Evolutionary conservation across 2,888 invertebrate genomes (phyloP), one percentile per base, ranked within the genome.

Genomic region (Cryptocephalus moraei): DNA sequence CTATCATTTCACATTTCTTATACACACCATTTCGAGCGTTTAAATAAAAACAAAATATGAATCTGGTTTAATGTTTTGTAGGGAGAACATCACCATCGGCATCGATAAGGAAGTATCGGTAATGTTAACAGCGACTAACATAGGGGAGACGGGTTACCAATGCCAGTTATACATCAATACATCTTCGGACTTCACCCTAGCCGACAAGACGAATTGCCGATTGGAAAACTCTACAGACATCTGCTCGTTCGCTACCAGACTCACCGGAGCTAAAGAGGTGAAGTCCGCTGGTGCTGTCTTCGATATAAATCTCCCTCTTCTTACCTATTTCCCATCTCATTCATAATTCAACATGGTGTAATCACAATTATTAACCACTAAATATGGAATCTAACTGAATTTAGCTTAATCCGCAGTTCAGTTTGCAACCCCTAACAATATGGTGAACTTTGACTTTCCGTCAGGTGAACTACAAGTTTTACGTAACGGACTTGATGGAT

Each of bases 121-220:
- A n/a, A 47, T 44, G 8, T 38, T 59, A 14, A 39, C 40, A 3
- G 56, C 51, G 10, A 48, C 52, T 33, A 59, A 60, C 47, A 14
- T 40, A 3, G 56, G 57, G 8, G 60, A 60, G 47, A 57, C 59
- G 4, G 59, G 58, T 33, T 60, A 59, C 41, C 51, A 55, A 39
- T 56, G 56, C 41, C 31, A 54, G 38, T 38, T 59, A 8, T 36
- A 46, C 9, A 40, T 59, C 9, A 34, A 50, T 9, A 41, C 52
- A 39, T 51, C 57, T 0, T 44, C 48, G 9, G 51, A 46, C 8
- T 14, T 60, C 8, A 49, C 53, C n/a, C 45, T 56, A 6, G 50
- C 49, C 12, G 46, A 55, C 14, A 42, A 43, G 10, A 50, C 48
- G 41, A 51, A 53, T 22, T 60, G 59, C 39, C 39, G 48, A 13